phyloP scores from a whole-genome alignment of 1,140 invertebrate genomes.

The Ladona fulva region DNA sequence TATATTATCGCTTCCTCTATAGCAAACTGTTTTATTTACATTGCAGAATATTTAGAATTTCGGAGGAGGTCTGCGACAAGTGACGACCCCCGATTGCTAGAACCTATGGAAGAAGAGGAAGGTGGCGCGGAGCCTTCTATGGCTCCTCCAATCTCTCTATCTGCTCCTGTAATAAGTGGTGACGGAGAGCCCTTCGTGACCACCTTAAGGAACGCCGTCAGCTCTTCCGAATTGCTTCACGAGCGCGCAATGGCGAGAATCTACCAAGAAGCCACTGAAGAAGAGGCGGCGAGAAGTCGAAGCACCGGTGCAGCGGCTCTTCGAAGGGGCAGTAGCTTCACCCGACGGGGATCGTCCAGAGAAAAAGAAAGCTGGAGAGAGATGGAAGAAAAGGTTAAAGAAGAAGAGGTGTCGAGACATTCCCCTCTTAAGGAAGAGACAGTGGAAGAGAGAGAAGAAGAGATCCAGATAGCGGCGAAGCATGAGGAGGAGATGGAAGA shows the following conservation, averaged over 20 bases:
- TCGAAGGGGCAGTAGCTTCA: background rate
- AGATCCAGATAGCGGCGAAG: slow-evolving; percentile 32
- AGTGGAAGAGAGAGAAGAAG: slow-evolving; percentile 36
- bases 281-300: background rate
- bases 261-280: slow-evolving; percentile 47
- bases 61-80: background rate
- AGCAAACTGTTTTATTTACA: too few species aligned
- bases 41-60: background rate
- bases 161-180: slow-evolving; percentile 60
- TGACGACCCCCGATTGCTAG: slow-evolving; percentile 11
- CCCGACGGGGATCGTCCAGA: background rate
- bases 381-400: background rate
- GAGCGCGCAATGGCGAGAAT: slow-evolving; percentile 69
- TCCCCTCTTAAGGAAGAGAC: slow-evolving; percentile 31
- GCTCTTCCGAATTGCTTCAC: slow-evolving; percentile 69
- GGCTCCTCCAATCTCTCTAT: slow-evolving; percentile 66
- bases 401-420: slow-evolving; percentile 31
- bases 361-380: background rate
- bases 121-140: slow-evolving; percentile 45
- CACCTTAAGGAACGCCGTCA: slow-evolving; percentile 56
- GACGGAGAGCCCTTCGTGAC: slow-evolving; percentile 37
- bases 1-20: too few species aligned
- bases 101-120: slow-evolving; percentile 24
- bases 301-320: background rate
- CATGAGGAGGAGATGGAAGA: slow-evolving; percentile 25